These are phyloP conservation scores for Mormyrus lacerda DNA, from an alignment of 2,113 vertebrate genomes.

Conservation along the genomic window DNA sequence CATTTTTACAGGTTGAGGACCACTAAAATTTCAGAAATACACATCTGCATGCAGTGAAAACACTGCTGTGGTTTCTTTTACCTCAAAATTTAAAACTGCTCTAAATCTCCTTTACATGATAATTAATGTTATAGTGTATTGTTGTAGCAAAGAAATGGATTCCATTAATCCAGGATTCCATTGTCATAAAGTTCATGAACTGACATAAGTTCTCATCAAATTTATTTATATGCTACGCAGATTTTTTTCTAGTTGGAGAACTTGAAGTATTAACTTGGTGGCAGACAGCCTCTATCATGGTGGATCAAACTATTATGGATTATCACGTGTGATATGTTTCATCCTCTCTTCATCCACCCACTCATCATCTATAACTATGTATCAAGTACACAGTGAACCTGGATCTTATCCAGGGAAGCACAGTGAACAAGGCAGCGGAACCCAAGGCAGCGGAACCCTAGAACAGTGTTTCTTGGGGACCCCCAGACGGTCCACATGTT, in stretches of 20 bases:
- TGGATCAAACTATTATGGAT: background rate
- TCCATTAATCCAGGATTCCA: too few relatives aligned
- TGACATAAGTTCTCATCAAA: background rate
- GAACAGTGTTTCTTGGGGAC: background rate
- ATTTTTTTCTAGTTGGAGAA: background rate
- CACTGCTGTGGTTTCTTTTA: background rate
- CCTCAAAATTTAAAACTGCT: background rate
- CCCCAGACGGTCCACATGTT: background rate
- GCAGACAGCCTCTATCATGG: background rate
- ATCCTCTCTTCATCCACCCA: background rate
- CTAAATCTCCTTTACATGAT: background rate
- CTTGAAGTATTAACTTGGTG: background rate
- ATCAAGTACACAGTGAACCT: background rate
- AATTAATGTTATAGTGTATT: background rate
- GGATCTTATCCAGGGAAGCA: background rate
- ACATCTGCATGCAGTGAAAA: background rate
- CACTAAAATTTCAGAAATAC: background rate
- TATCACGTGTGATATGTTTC: background rate
- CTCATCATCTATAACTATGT: background rate
- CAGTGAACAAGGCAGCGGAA: background rate
- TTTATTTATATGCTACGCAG: background rate
- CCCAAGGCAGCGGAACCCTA: background rate
- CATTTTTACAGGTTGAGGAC: background rate
- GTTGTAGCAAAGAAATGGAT: background rate
- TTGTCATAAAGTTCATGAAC: background rate